phyloP scores from a whole-genome alignment of 2,888 invertebrate genomes.

The Cistogaster globosa region DNA sequence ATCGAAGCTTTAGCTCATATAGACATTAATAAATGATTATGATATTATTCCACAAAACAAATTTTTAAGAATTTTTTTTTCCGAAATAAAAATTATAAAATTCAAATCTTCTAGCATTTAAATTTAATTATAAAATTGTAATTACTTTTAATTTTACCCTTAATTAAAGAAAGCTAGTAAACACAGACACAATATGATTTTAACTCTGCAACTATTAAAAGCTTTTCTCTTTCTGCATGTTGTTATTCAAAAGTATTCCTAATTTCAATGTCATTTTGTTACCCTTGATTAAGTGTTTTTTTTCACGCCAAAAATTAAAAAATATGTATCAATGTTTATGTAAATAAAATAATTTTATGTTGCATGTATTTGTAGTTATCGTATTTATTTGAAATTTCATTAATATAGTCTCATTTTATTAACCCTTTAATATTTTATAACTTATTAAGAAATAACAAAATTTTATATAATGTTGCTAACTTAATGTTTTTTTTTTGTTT shows the following conservation, averaged over 20 bases:
- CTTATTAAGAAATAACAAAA: constrained; percentile 30
- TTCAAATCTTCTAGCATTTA: too few relatives aligned
- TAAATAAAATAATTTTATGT: constrained; percentile 55
- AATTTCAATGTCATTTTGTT: not conserved
- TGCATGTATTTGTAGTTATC: constrained; percentile 64
- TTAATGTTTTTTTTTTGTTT: constrained; percentile 81
- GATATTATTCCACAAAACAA: too few relatives aligned
- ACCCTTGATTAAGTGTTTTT: constrained; percentile 13
- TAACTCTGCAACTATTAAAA: constrained; percentile 12
- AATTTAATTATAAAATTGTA: too few relatives aligned
- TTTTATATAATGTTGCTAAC: constrained; percentile 79
- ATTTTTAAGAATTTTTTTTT: too few relatives aligned
- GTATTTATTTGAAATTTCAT: constrained; percentile 42
- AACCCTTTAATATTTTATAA: constrained; percentile 43
- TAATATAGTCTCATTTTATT: constrained; percentile 29
- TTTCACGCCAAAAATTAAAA: constrained; percentile 9
- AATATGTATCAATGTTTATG: constrained; percentile 6
- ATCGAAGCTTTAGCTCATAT: too few relatives aligned
- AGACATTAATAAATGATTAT: too few relatives aligned
- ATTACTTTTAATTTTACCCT: too few relatives aligned
- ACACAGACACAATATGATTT: constrained; percentile 26
- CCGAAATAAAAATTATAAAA: too few relatives aligned
- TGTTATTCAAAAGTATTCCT: not conserved
- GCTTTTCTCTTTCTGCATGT: constrained; percentile 35
- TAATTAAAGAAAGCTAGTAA: not conserved